Evolutionary conservation across 2,888 invertebrate genomes (phyloP), one percentile per base, ranked within the genome.

Genomic region (Embidobia sp.): DNA sequence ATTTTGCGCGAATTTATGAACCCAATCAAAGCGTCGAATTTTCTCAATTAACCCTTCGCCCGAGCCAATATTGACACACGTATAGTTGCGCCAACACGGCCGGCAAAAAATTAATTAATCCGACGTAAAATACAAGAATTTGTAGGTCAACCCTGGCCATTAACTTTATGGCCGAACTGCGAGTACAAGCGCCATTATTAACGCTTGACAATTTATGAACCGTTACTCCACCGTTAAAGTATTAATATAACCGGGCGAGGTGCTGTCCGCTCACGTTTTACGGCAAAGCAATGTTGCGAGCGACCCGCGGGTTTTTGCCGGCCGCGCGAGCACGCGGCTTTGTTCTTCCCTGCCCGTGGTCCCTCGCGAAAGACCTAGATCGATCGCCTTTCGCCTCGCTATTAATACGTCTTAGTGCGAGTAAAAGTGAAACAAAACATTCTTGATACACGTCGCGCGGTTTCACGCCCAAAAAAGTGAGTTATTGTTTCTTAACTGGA

Each of bases 141-240:
- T 70, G 59, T 64, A 53, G 76, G 70, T 66, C 76, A 64, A 61
- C 66, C 40, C 33, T 51, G 59, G 76, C 61, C 70, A 61, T 77
- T 70, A 77, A 70, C 64, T 77, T 66, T 69, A 57, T 59, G 37
- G 48, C 49, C 55, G 63, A 19, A 69, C 49, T 55, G 69, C 35
- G 75, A 49, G 66, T 51, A 74, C 61, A 37, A 31, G 31, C 66
- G 29, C 40, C 70, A 70, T 70, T 77, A 76, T 76, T 64, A 76
- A 76, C 76, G 76, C 69, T 48, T 64, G 76, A 69, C 76, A 76
- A 76, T 76, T 76, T 59, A 64, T 59, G 31, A 76, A 76, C 75
- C 75, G 75, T 76, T 76, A 76, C 31, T 76, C 29, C 44, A 46
- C 40, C 67, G 75, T 55, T 67, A 31, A 48, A 67, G 67, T 67